These are phyloP conservation scores for Macrophya alboannulata DNA, from an alignment of 2,888 invertebrate species.

Conservation along the genomic window DNA sequence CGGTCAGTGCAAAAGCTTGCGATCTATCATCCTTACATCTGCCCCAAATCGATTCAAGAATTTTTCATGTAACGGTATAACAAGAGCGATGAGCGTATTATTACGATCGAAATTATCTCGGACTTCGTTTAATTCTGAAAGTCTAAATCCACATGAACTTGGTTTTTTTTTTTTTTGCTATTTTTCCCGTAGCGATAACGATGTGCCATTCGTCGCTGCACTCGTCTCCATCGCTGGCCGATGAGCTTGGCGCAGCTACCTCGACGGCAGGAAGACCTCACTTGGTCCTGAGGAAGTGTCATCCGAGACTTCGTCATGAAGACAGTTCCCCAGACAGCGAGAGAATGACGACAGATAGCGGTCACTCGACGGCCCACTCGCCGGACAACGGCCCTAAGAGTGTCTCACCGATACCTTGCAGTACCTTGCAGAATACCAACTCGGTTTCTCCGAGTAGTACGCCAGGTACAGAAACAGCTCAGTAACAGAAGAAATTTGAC, in stretches of 20 bases:
- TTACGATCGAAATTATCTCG: neutral
- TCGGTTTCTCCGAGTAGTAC: slow-evolving; percentile 77
- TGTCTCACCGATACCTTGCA: slow-evolving; percentile 88
- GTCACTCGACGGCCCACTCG: slow-evolving; percentile 95
- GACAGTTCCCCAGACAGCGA: slow-evolving; percentile 95
- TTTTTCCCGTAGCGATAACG: slow-evolving; percentile 62
- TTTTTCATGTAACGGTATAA: neutral
- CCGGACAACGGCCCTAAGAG: slow-evolving; percentile 94
- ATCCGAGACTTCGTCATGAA: slow-evolving; percentile 81
- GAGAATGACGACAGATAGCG: slow-evolving; percentile 92
- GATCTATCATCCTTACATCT: neutral
- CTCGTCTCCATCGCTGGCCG: slow-evolving; percentile 84
- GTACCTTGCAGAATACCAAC: slow-evolving; percentile 75
- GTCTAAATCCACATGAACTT: neutral
- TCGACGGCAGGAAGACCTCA: slow-evolving; percentile 70
- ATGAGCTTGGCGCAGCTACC: slow-evolving; percentile 83
- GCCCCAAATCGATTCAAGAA: neutral
- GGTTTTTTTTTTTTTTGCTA: neutral
- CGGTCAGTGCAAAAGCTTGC: neutral
- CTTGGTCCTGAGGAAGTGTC: slow-evolving; percentile 74
- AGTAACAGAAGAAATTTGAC: neutral
- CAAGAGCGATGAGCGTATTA: neutral
- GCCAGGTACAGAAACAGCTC: slow-evolving; percentile 68
- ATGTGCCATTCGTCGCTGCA: slow-evolving; percentile 69
- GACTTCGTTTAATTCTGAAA: neutral